Conservation (phyloP, 2,113 vertebrate species). For the Nycticryphes semicollaris region DNA sequence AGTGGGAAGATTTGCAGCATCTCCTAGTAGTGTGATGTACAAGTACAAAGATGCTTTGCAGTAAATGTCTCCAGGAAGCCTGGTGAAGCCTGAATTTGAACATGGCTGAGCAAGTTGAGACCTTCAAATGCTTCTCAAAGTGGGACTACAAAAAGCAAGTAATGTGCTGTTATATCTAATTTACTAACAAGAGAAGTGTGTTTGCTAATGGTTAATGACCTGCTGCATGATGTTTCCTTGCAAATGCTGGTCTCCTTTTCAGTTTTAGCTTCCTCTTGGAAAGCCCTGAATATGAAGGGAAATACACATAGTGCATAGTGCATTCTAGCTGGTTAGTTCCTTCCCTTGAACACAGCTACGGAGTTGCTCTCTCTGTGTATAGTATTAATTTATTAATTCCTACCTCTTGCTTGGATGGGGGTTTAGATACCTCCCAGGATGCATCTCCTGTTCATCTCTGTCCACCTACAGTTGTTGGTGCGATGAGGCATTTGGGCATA, state of each 20-base stretch:
- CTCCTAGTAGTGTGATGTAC: background rate
- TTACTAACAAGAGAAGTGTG: background rate
- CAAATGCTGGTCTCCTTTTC: background rate
- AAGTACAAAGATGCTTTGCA: background rate
- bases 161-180: background rate
- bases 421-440: background rate
- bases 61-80: background rate
- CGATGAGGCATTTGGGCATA: background rate
- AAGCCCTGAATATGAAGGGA: background rate
- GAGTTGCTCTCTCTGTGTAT: background rate
- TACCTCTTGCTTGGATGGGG: background rate
- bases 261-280: background rate
- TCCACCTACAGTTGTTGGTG: background rate
- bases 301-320: background rate
- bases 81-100: background rate
- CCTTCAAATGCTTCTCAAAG: background rate
- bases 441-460: background rate
- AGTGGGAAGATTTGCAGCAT: constrained; percentile 38
- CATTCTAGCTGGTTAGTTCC: background rate
- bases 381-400: background rate
- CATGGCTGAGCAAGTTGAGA: background rate
- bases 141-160: background rate
- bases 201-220: background rate
- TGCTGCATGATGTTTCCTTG: background rate
- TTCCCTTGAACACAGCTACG: background rate